Evolutionary conservation across 1,140 invertebrate species (phyloP), one percentile per base, ranked within the genome.

Genomic region (Nixonia krombeini): DNA sequence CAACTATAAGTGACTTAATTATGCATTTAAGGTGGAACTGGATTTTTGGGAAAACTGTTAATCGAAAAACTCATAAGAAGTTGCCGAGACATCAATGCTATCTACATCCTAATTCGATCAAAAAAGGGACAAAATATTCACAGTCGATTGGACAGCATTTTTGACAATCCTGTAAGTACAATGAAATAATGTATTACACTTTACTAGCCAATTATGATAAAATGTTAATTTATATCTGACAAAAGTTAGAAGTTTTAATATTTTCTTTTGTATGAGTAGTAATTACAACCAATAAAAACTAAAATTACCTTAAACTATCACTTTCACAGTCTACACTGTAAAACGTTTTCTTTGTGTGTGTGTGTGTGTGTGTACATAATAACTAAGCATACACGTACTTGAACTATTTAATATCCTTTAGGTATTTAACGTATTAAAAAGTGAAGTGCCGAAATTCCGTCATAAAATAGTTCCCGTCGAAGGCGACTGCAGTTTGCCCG

Each of bases 21-120:
- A 64, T 66, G 47, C 61, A 55, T 64, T 72, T 57, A 58, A 78
- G 85, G 85, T 49, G 85, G 83, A 6, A 90, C 89, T 33, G 89
- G 89, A 49, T 92, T 92, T 79, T 84, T 91, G 52, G 91, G 91
- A 8, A 91, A 91, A 81, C 86, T 91, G 13, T 83, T 95, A 17
- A 90, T 96, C 25, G 93, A 95, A 83, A 96, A 96, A 81, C 78
- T 96, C 35, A 81, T 96, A 15, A 86, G 94, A 47, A 90, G 89
- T 16, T 96, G 94, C 80, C 87, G 88, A 8, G 89, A 91, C 53
- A 68, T 96, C 21, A 88, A 88, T 28, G 89, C 86, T 18, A 89
- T 96, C 62, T 96, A 93, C 78, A 82, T 95, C 16, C 82, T 96
- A 23, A 87, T 96, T 35, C 83, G 94, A 67, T 86, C 87, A 12